Evolutionary conservation across 2,797 vertebrate genomes (phyloP).

Genomic region (Smutsia temminckii): DNA sequence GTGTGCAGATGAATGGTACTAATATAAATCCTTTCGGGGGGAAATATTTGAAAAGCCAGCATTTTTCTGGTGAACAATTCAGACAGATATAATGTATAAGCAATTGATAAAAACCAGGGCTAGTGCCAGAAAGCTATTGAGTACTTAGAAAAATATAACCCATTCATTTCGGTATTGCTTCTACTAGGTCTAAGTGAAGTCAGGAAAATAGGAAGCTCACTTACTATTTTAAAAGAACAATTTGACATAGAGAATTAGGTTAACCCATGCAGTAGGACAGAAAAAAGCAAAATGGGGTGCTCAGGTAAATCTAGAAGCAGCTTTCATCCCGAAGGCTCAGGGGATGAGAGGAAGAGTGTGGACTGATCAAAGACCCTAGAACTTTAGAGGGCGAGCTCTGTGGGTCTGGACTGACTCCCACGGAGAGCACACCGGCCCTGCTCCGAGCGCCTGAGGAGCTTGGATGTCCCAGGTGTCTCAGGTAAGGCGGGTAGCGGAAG

Average conservation of each 20-base stretch:
- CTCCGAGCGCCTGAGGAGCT: not conserved
- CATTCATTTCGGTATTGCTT: constrained; percentile 9
- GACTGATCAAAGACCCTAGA: not conserved
- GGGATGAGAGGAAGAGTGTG: not conserved
- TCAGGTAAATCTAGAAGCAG: not conserved
- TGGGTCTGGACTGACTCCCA: not conserved
- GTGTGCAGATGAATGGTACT: not conserved
- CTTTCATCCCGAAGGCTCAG: no score
- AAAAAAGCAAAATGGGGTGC: not conserved
- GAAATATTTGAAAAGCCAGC: not conserved
- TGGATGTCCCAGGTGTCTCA: not conserved
- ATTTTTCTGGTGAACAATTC: not conserved
- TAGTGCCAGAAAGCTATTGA: not conserved
- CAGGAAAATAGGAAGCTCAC: not conserved
- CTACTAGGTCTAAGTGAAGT: not conserved
- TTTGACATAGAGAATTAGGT: not conserved
- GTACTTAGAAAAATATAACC: not conserved
- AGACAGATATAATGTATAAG: not conserved
- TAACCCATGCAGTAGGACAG: not conserved
- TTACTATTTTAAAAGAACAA: not conserved
- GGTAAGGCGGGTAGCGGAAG: not conserved
- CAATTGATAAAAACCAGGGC: not conserved
- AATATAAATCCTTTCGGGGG: not conserved
- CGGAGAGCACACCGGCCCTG: not conserved
- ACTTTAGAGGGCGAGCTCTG: accelerated